A percentile compares a stretch with the other conserved stretches of the same genome.
Conservation (phyloP, 92 coral and sea anemone species). For the Porites evermanni region DNA sequence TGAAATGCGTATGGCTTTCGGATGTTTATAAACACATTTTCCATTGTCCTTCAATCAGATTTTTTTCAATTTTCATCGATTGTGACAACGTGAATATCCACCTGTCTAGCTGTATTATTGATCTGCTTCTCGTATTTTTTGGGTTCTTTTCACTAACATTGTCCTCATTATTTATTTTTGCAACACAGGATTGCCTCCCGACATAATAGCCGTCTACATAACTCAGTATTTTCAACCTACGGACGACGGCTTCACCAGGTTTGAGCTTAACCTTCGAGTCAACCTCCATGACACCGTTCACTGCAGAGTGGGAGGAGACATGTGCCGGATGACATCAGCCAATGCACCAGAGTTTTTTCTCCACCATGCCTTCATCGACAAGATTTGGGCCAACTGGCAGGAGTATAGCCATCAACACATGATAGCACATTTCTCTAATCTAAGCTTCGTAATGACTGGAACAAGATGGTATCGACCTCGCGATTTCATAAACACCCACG, state of each 20-base stretch:
- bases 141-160: too few relatives aligned
- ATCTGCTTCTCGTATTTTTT: too few relatives aligned
- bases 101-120: too few relatives aligned
- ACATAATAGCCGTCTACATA: slow-evolving; percentile 1
- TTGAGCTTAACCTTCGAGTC: slow-evolving; percentile 18
- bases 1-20: too few relatives aligned
- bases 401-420: background rate
- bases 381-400: slow-evolving; percentile 40
- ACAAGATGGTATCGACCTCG: slow-evolving; percentile 5
- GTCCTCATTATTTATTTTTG: too few relatives aligned
- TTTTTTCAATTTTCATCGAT: too few relatives aligned
- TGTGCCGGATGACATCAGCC: slow-evolving; percentile 17
- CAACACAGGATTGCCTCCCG: slow-evolving; percentile 12
- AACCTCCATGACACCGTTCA: slow-evolving; percentile 27
- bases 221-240: background rate
- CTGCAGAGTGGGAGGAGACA: slow-evolving; percentile 24
- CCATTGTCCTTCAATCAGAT: too few relatives aligned
- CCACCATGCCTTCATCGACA: slow-evolving; percentile 33
- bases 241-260: background rate
- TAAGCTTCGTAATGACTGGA: background rate
- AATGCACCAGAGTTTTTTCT: slow-evolving; percentile 41
- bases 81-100: too few relatives aligned
- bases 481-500: slow-evolving; percentile 1
- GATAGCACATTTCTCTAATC: background rate
- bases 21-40: too few relatives aligned